A percentile compares a stretch with the other conserved stretches of the same genome.
Evolutionary conservation across 2,888 invertebrate species (phyloP).

Genomic region (Ganaspis brasiliensis): DNA sequence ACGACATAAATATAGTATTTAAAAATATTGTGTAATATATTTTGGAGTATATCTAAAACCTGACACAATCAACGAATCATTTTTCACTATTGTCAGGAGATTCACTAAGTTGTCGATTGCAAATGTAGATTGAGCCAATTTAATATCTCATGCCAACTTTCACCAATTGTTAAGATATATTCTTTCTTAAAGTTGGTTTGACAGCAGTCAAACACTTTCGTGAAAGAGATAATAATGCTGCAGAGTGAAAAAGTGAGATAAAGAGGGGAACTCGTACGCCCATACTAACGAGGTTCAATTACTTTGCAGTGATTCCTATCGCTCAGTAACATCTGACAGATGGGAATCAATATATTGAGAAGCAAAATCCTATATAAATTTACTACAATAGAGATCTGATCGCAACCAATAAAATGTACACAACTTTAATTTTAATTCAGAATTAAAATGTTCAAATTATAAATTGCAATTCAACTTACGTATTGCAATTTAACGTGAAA

Average conservation of each 20-base stretch:
- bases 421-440: not conserved
- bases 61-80: conserved; percentile 22
- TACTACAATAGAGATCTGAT: not conserved
- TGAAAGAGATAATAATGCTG: conserved; percentile 27
- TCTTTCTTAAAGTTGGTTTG: conserved; percentile 31
- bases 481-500: too few species aligned
- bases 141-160: conserved; percentile 32
- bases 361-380: conserved; percentile 5
- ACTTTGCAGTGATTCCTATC: conserved; percentile 48
- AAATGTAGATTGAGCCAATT: conserved; percentile 28
- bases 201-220: conserved; percentile 37
- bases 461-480: too few species aligned
- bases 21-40: not conserved
- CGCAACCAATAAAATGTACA: not conserved
- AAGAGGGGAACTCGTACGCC: conserved; percentile 34
- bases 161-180: conserved; percentile 28
- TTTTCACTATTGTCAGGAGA: conserved; percentile 34
- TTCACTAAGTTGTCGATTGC: conserved; percentile 37
- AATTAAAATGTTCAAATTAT: not conserved
- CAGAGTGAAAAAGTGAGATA: conserved; percentile 28
- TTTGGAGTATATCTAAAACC: not conserved
- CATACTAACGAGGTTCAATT: conserved; percentile 48
- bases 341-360: conserved; percentile 52
- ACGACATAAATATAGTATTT: not conserved
- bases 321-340: conserved; percentile 49